Evolutionary conservation across 2,888 invertebrate species (phyloP).

Genomic region (Dicyrtoma fusca): DNA sequence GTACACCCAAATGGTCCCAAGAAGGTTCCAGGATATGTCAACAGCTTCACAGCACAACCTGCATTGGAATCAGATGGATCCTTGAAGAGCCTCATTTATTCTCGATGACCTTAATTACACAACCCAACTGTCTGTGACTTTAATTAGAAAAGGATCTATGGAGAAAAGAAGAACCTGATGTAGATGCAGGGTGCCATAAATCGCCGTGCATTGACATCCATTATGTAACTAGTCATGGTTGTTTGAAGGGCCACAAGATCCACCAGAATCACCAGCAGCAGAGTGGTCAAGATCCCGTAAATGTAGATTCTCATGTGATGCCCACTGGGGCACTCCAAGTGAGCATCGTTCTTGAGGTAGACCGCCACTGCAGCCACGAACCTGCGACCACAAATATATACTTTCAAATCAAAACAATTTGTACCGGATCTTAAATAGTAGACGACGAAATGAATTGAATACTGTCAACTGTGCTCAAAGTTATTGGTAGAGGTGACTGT

Average conservation of each 20-base stretch:
- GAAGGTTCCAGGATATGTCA: constrained; percentile 49
- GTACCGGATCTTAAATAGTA: too few relatives aligned
- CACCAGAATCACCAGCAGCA: constrained; percentile 58
- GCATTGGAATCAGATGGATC: too few relatives aligned
- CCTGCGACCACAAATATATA: too few relatives aligned
- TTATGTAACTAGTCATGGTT: constrained; percentile 57
- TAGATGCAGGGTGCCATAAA: constrained; percentile 48
- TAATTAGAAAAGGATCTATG: too few relatives aligned
- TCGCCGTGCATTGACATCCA: constrained; percentile 46
- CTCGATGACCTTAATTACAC: too few relatives aligned
- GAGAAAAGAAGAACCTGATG: constrained; percentile 43
- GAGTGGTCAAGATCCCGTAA: constrained; percentile 64
- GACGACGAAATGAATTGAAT: too few relatives aligned
- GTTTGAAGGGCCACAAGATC: constrained; percentile 58
- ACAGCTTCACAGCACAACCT: constrained; percentile 45
- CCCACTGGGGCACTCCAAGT: constrained; percentile 70
- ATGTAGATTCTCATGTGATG: constrained; percentile 73
- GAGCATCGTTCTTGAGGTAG: constrained; percentile 43
- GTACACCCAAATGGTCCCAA: constrained; percentile 49
- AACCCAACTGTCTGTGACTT: too few relatives aligned
- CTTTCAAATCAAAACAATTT: too few relatives aligned
- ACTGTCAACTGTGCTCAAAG: too few relatives aligned
- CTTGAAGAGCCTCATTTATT: too few relatives aligned
- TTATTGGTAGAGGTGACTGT: too few relatives aligned
- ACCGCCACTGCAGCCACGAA: constrained; percentile 42